Conservation (phyloP, 1,140 invertebrate species). For the Trachelipus rathkii region DNA sequence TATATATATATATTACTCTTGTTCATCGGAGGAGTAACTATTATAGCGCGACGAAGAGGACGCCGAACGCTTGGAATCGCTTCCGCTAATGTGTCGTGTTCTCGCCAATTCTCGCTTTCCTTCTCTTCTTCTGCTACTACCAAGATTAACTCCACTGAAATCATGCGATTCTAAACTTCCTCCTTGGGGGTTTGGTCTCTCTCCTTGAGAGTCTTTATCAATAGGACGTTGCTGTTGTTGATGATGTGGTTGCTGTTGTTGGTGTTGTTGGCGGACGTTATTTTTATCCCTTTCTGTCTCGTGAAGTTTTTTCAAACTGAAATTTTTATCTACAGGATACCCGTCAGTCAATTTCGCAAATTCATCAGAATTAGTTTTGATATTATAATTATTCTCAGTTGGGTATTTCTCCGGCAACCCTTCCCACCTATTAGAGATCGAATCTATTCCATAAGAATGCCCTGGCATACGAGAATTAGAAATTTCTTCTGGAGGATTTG, state of each 20-base stretch:
- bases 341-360: too few relatives aligned
- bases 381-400: too few relatives aligned
- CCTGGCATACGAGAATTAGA: background rate
- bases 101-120: background rate
- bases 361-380: background rate
- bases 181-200: slow-evolving; percentile 7
- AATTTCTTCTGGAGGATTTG: background rate
- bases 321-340: background rate
- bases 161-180: background rate
- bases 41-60: slow-evolving; percentile 55
- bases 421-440: too few relatives aligned
- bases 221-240: background rate
- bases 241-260: background rate
- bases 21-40: slow-evolving; percentile 79
- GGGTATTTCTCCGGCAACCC: too few relatives aligned
- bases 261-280: background rate
- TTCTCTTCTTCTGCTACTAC: slow-evolving; percentile 19
- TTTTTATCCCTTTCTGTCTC: background rate
- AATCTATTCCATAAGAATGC: background rate
- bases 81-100: background rate
- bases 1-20: slow-evolving; percentile 60
- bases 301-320: background rate
- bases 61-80: slow-evolving; percentile 17
- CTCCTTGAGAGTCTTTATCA: background rate
- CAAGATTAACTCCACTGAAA: background rate